Evolutionary conservation across 2,797 vertebrate genomes (phyloP), one percentile per base, ranked within the genome.

Genomic region (Notolepis coatsorum): DNA sequence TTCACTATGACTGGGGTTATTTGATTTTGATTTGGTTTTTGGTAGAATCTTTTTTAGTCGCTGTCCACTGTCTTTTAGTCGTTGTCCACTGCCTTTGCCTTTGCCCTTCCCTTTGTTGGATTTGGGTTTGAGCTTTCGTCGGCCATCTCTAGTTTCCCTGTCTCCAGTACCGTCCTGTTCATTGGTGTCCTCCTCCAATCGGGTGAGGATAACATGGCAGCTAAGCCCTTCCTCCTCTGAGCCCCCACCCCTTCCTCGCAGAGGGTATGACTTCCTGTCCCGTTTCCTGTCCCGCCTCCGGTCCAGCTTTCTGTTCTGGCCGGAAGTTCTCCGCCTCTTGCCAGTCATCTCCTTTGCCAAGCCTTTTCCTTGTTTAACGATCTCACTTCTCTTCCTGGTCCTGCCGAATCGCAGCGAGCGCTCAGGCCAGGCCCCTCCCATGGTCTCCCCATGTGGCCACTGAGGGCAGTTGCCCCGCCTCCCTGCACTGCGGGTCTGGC

Each of bases 151-250:
- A 57, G 28, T 60, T 28, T 65, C 41, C 0, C 35, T 65, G 10
- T 59, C 62, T 28, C 71, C 73, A 5, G 66, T 60, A 10, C 53
- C 54, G 21, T 68, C 73, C 86, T 77, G 68, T 13, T 72, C 58
- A 6, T 62, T 65, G 15, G 77, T 25, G 49, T 73, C 71, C 54
- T 88, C 93, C 73, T 96, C 95, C 68, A 97, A 78, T 30, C 96
- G 91, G 2, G 96, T 97, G 48, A 99, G 94, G 33, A 97, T 89
- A 71, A 98, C 97, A 8, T 94, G 95, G 80, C 96, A 97, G 75
- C 94, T 94, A 43, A 96, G 95, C 27, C 93, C 94, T 79, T 93
- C 95, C 21, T 91, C 90, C 1, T 91, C 89, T 0, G 95, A 84
- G 35, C 84, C 80, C 7, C 86, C 84, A 0, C 92, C 79, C 8